Evolutionary conservation across 2,797 vertebrate genomes (phyloP).

Genomic region (Anolis apletophallus): DNA sequence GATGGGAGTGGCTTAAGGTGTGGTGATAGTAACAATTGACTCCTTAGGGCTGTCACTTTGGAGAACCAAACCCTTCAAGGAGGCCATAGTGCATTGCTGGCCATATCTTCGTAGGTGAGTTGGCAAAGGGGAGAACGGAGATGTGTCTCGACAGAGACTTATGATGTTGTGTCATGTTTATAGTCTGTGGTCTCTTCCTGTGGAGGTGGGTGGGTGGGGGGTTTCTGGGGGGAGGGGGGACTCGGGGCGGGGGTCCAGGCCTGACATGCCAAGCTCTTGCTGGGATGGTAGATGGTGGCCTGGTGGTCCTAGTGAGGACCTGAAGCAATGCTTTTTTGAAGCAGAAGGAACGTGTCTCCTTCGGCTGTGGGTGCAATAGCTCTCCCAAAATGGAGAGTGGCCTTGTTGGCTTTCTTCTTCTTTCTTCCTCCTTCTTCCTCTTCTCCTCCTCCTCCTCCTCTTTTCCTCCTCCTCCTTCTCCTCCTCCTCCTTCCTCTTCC

Average conservation of each 20-base stretch:
- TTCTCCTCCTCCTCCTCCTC: too few relatives aligned
- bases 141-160: background rate
- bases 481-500: too few relatives aligned
- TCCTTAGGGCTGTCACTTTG: background rate
- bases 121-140: background rate
- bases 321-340: slow-evolving; percentile 59
- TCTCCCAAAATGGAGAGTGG: slow-evolving; percentile 47
- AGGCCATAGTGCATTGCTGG: background rate
- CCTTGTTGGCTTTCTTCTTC: slow-evolving; percentile 72
- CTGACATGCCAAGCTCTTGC: slow-evolving; percentile 34
- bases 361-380: slow-evolving; percentile 41
- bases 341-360: slow-evolving; percentile 62
- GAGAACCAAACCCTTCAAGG: background rate
- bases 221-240: background rate
- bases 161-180: background rate
- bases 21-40: too few relatives aligned
- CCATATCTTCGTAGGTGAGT: background rate
- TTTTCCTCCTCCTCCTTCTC: too few relatives aligned
- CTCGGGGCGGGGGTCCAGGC: accelerated
- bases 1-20: background rate
- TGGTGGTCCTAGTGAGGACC: slow-evolving; percentile 27
- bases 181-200: background rate
- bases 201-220: background rate
- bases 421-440: too few relatives aligned
- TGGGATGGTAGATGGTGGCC: slow-evolving; percentile 29